Evolutionary conservation across 2,113 vertebrate species (phyloP).

Genomic region (Pituophis catenifer): DNA sequence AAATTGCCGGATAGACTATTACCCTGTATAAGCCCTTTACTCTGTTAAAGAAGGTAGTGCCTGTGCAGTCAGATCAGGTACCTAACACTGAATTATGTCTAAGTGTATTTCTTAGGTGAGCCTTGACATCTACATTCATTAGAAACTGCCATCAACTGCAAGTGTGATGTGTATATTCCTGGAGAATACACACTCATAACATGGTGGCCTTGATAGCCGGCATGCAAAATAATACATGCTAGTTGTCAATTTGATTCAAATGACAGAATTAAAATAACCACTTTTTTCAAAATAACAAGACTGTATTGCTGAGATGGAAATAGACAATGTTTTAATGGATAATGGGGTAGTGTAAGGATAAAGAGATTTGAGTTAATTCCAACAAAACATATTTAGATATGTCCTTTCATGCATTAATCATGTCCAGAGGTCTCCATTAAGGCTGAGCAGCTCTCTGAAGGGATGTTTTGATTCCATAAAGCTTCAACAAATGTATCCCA

Average conservation of each 20-base stretch:
- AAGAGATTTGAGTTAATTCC: neutral
- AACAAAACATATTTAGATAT: neutral
- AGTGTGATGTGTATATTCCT: neutral
- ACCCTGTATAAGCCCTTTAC: neutral
- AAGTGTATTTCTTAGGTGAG: neutral
- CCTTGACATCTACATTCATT: fast-evolving
- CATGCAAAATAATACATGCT: neutral
- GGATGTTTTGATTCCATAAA: neutral
- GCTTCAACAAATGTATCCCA: neutral
- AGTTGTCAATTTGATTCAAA: neutral
- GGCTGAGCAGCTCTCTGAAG: neutral
- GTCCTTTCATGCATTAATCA: neutral
- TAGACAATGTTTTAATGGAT: neutral
- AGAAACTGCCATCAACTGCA: fast-evolving
- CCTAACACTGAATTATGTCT: neutral
- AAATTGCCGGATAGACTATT: conserved; percentile 44
- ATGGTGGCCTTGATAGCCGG: fast-evolving
- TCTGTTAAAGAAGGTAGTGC: neutral
- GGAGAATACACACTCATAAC: neutral
- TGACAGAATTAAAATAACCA: neutral
- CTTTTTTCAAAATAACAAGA: neutral
- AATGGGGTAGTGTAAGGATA: neutral
- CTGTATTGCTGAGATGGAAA: neutral
- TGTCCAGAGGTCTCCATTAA: neutral
- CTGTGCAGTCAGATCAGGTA: neutral